Base-by-base conservation (phyloP, 1,140 invertebrate genomes). In the Sitobion miscanthi region DNA sequence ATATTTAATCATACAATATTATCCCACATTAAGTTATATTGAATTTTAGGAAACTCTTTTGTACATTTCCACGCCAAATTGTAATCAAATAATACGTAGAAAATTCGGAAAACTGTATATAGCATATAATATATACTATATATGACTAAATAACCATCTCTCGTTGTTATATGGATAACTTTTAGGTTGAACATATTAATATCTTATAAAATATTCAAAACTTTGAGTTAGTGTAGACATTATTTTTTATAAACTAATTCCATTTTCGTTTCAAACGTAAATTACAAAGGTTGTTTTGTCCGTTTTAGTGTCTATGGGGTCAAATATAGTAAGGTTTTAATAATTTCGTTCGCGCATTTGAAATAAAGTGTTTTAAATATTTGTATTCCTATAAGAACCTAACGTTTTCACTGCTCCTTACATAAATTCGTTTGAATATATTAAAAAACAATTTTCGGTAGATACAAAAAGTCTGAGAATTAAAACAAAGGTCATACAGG, bases 301-400 rank as follows among this genome's bases (percentile, higher is more conserved):
- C 83, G 21, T 88, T 88, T 52, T 52, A n/a, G 30, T 52, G 7
- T 88, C 5, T 88, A 2, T 49, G 2, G 45, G 45, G 45, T 49
- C n/a, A 35, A 52, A 88, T 54, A 88, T 88, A 35, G 17, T 38
- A 49, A 30, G 5, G 52, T 23, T 49, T 17, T 52, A 49, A 88
- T 52, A 52, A 52, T 52, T 49, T 88, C 42, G 86, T 49, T 49
- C 6, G 30, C 6, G 86, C 30, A 49, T 87, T 87, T 87, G 47
- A n/a, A 87, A n/a, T 49, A 20, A 20, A 52, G 47, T 54, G n/a
- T 88, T 88, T 88, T 52, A 88, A 88, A 88, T 88, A 87, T 54
- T 52, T 88, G 30, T 88, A 14, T 87, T 86, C 14, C 4, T 14
- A 25, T 7, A 86, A 45, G 25, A 30, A 23, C 35, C 20, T 42